These are phyloP conservation scores for Porites lobata DNA, from an alignment of 92 coral and sea anemone species.

Conservation along the genomic window DNA sequence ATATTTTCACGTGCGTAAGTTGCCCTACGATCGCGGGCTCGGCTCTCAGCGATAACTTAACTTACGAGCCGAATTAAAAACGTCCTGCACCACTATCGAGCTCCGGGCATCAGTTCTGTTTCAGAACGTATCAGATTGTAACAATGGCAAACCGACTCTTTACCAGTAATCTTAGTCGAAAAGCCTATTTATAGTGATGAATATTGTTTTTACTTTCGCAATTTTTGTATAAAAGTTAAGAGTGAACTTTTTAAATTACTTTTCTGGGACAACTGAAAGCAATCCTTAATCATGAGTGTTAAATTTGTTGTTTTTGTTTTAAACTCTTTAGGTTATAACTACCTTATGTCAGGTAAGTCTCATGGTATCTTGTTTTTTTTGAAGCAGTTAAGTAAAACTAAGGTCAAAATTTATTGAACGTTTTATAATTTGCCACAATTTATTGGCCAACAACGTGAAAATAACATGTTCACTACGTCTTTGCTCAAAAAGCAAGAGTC, in stretches of 20 bases:
- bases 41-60: not conserved
- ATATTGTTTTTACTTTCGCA: not conserved
- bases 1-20: no score
- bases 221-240: not conserved
- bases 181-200: not conserved
- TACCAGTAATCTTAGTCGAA: no score
- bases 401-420: no score
- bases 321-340: constrained; percentile 8
- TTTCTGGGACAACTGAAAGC: not conserved
- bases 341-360: constrained; percentile 35
- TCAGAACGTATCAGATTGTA: constrained; percentile 21
- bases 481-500: no score
- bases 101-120: not conserved
- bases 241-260: not conserved
- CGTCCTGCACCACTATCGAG: not conserved
- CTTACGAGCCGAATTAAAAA: not conserved
- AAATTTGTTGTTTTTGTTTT: not conserved
- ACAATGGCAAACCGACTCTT: not conserved
- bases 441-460: no score
- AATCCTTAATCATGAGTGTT: constrained; percentile 9
- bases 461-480: no score
- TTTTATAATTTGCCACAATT: no score
- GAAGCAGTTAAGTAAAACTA: no score
- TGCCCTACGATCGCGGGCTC: no score
- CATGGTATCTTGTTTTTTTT: no score